A percentile compares a stretch with the other conserved stretches of the same genome.
Evolutionary conservation across 2,797 vertebrate species (phyloP).

Genomic region (Avahi laniger): DNA sequence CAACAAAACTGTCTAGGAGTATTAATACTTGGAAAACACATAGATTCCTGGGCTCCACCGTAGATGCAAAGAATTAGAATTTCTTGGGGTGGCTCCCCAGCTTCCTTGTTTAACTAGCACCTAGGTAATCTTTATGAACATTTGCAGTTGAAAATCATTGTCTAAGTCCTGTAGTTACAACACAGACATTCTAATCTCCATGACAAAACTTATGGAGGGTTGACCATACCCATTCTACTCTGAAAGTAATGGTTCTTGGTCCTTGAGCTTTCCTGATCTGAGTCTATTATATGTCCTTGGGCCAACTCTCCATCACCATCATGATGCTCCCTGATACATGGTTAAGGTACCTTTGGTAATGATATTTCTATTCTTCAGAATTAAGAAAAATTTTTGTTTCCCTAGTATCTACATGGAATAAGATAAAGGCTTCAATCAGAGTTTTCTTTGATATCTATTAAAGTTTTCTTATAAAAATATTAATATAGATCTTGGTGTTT

Average conservation of each 20-base stretch:
- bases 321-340: not conserved
- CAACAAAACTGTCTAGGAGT: not conserved
- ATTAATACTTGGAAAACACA: not conserved
- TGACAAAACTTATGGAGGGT: not conserved
- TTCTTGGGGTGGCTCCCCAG: not conserved
- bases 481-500: not conserved
- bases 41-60: not conserved
- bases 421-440: not conserved
- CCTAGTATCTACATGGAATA: not conserved
- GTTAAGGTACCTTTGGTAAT: not conserved
- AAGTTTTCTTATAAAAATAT: not conserved
- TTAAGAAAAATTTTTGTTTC: not conserved
- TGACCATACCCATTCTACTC: not conserved
- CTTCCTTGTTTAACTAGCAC: not conserved
- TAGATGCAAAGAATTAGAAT: not conserved
- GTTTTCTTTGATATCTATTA: not conserved
- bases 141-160: not conserved
- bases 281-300: not conserved
- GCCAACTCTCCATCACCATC: not conserved
- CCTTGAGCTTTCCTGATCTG: not conserved
- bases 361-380: not conserved
- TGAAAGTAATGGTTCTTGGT: not conserved
- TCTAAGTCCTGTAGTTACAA: not conserved
- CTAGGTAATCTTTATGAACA: not conserved
- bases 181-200: not conserved